Conservation (phyloP, 2,888 invertebrate genomes). For the Drosophila stalkeri region DNA sequence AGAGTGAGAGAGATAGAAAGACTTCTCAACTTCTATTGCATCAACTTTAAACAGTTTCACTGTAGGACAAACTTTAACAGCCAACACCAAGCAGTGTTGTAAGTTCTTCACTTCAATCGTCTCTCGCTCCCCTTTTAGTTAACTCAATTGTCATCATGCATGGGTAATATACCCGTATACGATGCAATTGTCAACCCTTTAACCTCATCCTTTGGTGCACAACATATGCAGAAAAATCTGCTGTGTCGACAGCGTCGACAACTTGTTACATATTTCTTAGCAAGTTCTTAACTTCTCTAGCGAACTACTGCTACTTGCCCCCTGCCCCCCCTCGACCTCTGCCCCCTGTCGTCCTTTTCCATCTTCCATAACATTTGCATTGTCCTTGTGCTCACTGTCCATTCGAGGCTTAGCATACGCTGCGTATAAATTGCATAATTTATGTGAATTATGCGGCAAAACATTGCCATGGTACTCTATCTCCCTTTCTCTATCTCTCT, state of each 20-base stretch:
- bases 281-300: slow-evolving; percentile 35
- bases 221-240: slow-evolving; percentile 54
- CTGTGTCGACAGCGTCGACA: slow-evolving; percentile 52
- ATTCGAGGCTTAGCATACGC: slow-evolving; percentile 72
- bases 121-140: not conserved
- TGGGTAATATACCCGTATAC: slow-evolving; percentile 42
- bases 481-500: not conserved
- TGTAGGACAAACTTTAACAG: slow-evolving; percentile 7
- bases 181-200: slow-evolving; percentile 53
- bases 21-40: not conserved
- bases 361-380: slow-evolving; percentile 45
- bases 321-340: too few species aligned
- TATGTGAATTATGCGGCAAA: slow-evolving; percentile 82
- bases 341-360: rapidly evolving
- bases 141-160: slow-evolving; percentile 64
- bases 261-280: slow-evolving; percentile 69
- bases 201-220: slow-evolving; percentile 20
- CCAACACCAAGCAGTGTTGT: slow-evolving; percentile 35
- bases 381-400: slow-evolving; percentile 46
- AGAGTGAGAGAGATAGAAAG: not conserved
- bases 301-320: not conserved
- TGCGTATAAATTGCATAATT: slow-evolving; percentile 82
- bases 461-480: slow-evolving; percentile 42
- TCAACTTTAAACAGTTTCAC: slow-evolving; percentile 35
- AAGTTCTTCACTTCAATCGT: slow-evolving; percentile 26